Evolutionary conservation across 2,797 vertebrate genomes (phyloP).

Genomic region (Meriones psammophilus): DNA sequence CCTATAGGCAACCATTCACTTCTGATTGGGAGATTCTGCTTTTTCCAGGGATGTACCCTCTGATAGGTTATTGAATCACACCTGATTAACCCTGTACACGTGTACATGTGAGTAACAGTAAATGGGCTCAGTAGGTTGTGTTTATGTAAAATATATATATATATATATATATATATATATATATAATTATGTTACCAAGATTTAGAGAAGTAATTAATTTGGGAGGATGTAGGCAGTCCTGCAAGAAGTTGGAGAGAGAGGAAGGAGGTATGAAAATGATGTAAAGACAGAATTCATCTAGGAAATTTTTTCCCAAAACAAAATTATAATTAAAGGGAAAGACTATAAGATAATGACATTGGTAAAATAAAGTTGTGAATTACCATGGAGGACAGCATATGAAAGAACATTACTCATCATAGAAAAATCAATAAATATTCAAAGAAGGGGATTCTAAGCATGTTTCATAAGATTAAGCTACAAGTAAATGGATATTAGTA

Average conservation of each 20-base stretch:
- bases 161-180: too few relatives aligned
- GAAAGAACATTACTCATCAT: not conserved
- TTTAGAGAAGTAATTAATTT: too few relatives aligned
- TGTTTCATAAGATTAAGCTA: not conserved
- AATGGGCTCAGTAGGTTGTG: too few relatives aligned
- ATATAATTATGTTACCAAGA: too few relatives aligned
- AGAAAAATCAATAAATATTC: not conserved
- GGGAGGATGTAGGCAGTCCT: too few relatives aligned
- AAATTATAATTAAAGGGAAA: not conserved
- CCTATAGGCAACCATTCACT: not conserved
- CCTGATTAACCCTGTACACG: not conserved
- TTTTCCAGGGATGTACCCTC: not conserved
- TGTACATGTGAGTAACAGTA: not conserved
- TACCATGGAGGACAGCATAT: not conserved
- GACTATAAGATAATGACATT: not conserved
- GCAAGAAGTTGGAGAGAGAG: not conserved
- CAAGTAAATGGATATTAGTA: not conserved
- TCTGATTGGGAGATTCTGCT: not conserved
- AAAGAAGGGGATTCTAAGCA: not conserved
- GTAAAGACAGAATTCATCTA: not conserved
- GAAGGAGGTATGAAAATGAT: not conserved
- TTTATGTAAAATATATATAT: too few relatives aligned
- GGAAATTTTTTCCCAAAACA: not conserved
- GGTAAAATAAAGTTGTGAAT: not conserved
- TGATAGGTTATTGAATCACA: not conserved